Percentiles rank a stretch among this genome's conserved stretches.
Conservation (phyloP, 1,140 invertebrate species). For the Dendroctonus valens region DNA sequence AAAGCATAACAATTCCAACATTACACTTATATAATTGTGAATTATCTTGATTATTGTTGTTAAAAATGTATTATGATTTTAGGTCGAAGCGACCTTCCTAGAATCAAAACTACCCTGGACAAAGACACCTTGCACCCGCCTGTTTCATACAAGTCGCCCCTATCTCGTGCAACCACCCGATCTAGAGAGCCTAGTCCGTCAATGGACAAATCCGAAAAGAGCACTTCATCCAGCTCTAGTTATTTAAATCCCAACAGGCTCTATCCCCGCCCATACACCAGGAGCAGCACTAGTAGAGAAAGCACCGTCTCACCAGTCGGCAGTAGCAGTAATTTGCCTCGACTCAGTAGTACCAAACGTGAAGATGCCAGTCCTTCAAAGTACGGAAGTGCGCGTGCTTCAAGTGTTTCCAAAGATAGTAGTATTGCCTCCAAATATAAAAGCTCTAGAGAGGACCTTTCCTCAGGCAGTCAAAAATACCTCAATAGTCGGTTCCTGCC, state of each 20-base stretch:
- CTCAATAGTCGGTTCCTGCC: conserved; percentile 49
- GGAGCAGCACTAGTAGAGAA: conserved; percentile 44
- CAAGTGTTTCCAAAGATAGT: conserved; percentile 36
- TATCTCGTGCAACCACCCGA: conserved; percentile 34
- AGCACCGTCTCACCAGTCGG: conserved; percentile 39
- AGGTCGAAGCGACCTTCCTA: conserved; percentile 29
- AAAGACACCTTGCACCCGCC: conserved; percentile 46
- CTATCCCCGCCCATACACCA: conserved; percentile 42
- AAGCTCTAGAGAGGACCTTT: conserved; percentile 43
- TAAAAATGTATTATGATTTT: conserved; percentile 7
- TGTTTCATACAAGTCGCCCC: conserved; percentile 42
- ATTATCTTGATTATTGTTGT: too few species aligned
- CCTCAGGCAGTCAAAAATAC: conserved; percentile 43
- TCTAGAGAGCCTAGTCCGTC: conserved; percentile 49
- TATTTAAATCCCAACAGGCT: conserved; percentile 42
- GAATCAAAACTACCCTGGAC: conserved; percentile 40
- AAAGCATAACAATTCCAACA: too few species aligned
- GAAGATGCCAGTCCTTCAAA: conserved; percentile 18
- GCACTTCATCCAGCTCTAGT: conserved; percentile 37
- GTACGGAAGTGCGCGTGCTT: conserved; percentile 24
- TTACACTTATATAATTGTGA: too few species aligned
- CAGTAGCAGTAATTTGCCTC: conserved; percentile 42
- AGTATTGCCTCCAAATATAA: conserved; percentile 37
- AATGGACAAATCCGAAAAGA: conserved; percentile 39
- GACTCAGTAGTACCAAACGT: conserved; percentile 39